Evolutionary conservation across 2,888 invertebrate genomes (phyloP), one percentile per base, ranked within the genome.

Genomic region (Trilocha varians): DNA sequence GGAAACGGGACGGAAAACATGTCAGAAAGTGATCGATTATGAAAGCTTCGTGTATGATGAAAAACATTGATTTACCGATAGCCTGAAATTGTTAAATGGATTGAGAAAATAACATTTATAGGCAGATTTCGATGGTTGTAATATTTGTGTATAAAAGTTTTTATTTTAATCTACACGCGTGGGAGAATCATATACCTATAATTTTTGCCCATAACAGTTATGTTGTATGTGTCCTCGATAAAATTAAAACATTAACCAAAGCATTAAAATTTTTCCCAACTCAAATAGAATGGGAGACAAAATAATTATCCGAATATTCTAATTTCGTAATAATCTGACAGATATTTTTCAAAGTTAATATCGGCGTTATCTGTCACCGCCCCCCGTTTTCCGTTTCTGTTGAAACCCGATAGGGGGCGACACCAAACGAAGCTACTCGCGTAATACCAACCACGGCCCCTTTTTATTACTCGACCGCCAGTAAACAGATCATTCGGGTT

Each of bases 401-500:
- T 78, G 84, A 77, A 84, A 84, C 76, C 75, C 74, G 82, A 85
- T 84, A 85, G 84, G 84, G 84, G 84, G 84, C 84, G 80, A 78
- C 70, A 61, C 62, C 63, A 70, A 62, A 66, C 70, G 70, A 61
- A 70, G 64, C 74, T 74, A 74, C 78, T 79, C 76, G 67, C 71
- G 72, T 82, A 82, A 82, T 80, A 75, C 78, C 78, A 72, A 78
- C 79, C 74, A 71, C 80, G 75, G 78, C 79, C 84, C 74, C 70
- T 80, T 80, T 85, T 85, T 85, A 85, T 82, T 82, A 84, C 84
- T 82, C 79, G 78, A 79, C 84, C 83, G 83, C 84, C 80, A 85
- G 84, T 85, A 85, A 84, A 85, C 84, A 85, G 84, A 84, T 84
- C 84, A 84, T 85, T 84, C 82, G 78, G 82, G 79, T 83, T 84